Base-by-base conservation (phyloP, 1,140 invertebrate genomes). In the Condylostylus longicornis region DNA sequence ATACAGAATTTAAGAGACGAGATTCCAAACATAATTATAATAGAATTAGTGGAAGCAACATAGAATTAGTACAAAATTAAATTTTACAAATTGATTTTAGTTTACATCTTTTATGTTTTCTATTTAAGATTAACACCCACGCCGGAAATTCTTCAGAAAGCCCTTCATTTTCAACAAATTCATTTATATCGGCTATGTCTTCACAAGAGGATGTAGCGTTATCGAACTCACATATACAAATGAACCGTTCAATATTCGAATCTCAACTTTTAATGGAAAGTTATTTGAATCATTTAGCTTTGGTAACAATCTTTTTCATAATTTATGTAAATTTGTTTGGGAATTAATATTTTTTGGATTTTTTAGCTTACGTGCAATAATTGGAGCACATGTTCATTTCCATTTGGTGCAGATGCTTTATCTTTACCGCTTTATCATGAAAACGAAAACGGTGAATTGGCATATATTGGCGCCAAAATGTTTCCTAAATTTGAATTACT, bases 251-350 rank as follows among this genome's bases (percentile, higher is more conserved):
- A 0, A 95, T 96, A 40, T 79, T 88, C 15, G 82, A 87, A 45
- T 95, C 89, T 2, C 89, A 90, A 0, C 60, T 96, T 17, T 64
- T 97, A 0, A 90, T 96, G 86, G 84, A 86, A 1, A 90, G 87
- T 51, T 97, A 97, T 55, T 77, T 88, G 42, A 83, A 80, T 49
- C 89, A 95, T 61, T 67, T 96, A 50, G 88, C 85, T 7, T 88
- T 94, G 60, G 76, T 84, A 44, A 72, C 58, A 42, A 55, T 51
- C 39, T 55, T 59, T 23, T 19, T 35, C 17, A 23, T 12, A 17
- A 15, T 19, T 15, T 13, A 21, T 1, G 5, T 14, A 41, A 37
- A 27, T 5, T n/a, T n/a, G n/a, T n/a, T n/a, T n/a, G n/a, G n/a
- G 23, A 19, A 37, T 19, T 25, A 10, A 13, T 33, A 13, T 25